Evolutionary conservation across 2,888 invertebrate genomes (phyloP).

Genomic region (Teinopalpus imperialis): DNA sequence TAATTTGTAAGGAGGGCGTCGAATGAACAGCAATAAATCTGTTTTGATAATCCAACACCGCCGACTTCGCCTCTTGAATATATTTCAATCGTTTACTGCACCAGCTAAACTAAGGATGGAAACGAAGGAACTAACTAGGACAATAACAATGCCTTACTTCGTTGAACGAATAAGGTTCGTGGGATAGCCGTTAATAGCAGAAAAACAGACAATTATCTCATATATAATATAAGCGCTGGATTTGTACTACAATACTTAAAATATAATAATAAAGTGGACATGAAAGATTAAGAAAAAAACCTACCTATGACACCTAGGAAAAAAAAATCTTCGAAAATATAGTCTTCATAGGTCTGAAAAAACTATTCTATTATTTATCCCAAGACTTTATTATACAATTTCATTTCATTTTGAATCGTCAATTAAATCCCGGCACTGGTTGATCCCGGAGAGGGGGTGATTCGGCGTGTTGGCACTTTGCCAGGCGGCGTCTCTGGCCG

Average conservation of each 20-base stretch:
- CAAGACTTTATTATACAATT: slow-evolving; percentile 12
- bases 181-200: not conserved
- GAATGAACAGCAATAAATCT: slow-evolving; percentile 42
- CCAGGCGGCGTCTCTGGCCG: slow-evolving; percentile 74
- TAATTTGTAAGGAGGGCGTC: slow-evolving; percentile 32
- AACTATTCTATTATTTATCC: not conserved
- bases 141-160: slow-evolving; percentile 57
- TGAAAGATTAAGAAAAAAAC: too few species aligned
- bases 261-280: too few species aligned
- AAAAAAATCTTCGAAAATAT: too few species aligned
- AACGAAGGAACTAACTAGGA: too few species aligned
- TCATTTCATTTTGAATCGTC: slow-evolving; percentile 24
- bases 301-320: too few species aligned
- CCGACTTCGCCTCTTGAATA: slow-evolving; percentile 35
- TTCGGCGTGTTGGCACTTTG: slow-evolving; percentile 61
- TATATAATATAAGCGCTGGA: too few species aligned
- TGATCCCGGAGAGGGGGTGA: slow-evolving; percentile 56
- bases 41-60: slow-evolving; percentile 43
- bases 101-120: slow-evolving; percentile 55
- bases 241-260: too few species aligned
- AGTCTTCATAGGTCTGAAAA: too few species aligned
- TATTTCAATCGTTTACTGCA: slow-evolving; percentile 44
- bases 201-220: not conserved
- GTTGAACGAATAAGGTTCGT: slow-evolving; percentile 46
- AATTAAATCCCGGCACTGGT: slow-evolving; percentile 36